A percentile compares a stretch with the other conserved stretches of the same genome.
phyloP scores from a whole-genome alignment of 1,140 invertebrate genomes.

The Aphis craccivora region DNA sequence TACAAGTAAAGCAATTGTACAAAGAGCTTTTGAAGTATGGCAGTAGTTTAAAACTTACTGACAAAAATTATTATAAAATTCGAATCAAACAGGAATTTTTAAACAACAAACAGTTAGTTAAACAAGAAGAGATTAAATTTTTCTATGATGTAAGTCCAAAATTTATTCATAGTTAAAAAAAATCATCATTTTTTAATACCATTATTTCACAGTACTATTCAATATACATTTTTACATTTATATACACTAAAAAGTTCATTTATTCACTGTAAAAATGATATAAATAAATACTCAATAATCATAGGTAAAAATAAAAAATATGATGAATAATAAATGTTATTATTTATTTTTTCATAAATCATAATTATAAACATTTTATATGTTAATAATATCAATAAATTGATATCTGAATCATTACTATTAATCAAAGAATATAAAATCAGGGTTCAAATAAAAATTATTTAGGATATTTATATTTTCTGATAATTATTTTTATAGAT shows the following conservation, averaged over 20 bases:
- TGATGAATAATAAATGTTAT: neutral
- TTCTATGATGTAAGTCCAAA: constrained; percentile 67
- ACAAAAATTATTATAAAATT: constrained; percentile 69
- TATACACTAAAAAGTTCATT: no score
- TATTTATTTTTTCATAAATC: neutral
- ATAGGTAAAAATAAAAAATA: no score
- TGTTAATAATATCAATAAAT: neutral
- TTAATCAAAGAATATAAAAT: no score
- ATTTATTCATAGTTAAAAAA: neutral
- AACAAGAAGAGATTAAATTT: constrained; percentile 68
- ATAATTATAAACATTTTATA: neutral
- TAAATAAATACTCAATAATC: no score
- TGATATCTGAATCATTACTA: neutral
- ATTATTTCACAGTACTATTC: no score
- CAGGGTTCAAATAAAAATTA: no score
- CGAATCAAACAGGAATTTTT: constrained; percentile 70
- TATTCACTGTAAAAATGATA: no score
- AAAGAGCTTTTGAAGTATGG: constrained; percentile 71
- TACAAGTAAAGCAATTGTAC: constrained; percentile 68
- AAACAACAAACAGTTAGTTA: constrained; percentile 67
- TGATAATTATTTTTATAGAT: no score
- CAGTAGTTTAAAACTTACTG: constrained; percentile 69
- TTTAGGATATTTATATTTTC: no score
- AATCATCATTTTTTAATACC: neutral
- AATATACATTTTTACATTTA: no score